Percentiles rank a stretch among this genome's conserved stretches.
These are phyloP conservation scores for Patiria pectinifera DNA, from an alignment of 53 echinoderm and acorn worm species.

Conservation along the genomic window DNA sequence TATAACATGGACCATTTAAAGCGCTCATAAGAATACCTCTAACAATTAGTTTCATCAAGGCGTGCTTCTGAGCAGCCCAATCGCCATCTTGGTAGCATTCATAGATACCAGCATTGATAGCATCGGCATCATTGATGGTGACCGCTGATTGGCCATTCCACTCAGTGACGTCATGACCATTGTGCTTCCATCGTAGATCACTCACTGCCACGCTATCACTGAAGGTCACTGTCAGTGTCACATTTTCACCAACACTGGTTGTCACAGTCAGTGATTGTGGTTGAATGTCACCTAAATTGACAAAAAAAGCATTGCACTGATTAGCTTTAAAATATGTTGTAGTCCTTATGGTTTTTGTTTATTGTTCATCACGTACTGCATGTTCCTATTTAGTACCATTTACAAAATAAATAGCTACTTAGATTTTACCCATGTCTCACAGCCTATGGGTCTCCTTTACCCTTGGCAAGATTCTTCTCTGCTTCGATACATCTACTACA, in stretches of 20 bases:
- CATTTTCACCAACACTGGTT: neutral
- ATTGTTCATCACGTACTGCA: no score
- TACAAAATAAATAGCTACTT: no score
- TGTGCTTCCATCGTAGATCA: constrained; percentile 42
- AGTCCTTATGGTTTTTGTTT: no score
- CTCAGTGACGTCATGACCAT: neutral
- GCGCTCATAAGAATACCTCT: neutral
- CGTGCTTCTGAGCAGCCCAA: constrained; percentile 8
- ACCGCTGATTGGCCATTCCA: neutral
- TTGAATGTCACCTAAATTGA: constrained; percentile 32
- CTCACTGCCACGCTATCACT: neutral
- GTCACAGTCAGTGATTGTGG: constrained; percentile 2
- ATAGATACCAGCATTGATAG: constrained; percentile 43
- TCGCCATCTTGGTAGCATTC: constrained; percentile 2
- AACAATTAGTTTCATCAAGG: constrained; percentile 45
- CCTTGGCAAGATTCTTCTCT: no score
- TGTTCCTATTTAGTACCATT: no score
- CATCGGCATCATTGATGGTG: neutral
- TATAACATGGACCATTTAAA: no score
- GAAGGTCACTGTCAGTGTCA: neutral
- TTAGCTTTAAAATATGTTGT: no score
- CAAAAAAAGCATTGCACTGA: no score
- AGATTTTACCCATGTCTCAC: no score
- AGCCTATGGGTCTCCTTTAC: no score
- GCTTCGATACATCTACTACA: no score